A percentile compares a stretch with the other conserved stretches of the same genome.
Evolutionary conservation across 2,888 invertebrate genomes (phyloP).

Genomic region (Hedychridium roseum): DNA sequence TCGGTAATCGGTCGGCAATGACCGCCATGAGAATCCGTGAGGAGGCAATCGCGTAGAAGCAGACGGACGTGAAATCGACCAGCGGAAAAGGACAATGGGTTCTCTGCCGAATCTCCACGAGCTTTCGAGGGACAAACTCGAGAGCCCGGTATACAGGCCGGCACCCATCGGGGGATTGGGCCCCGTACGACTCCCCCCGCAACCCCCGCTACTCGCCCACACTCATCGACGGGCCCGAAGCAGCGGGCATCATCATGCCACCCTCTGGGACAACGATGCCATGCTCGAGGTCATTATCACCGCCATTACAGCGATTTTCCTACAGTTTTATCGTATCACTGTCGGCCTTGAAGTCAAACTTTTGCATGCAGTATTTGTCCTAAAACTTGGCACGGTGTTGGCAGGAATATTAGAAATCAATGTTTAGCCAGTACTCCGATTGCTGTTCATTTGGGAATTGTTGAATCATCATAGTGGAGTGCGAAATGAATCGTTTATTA

Average conservation of each 20-base stretch:
- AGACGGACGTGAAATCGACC: too few relatives aligned
- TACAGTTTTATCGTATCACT: too few relatives aligned
- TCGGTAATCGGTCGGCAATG: constrained; percentile 4
- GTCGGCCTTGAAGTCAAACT: too few relatives aligned
- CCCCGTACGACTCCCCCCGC: constrained; percentile 53
- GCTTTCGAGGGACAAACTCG: constrained; percentile 64
- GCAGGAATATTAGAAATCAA: too few relatives aligned
- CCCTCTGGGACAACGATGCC: constrained; percentile 56
- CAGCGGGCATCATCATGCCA: constrained; percentile 54
- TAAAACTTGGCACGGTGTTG: too few relatives aligned
- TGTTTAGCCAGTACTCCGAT: too few relatives aligned
- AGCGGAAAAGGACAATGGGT: constrained; percentile 67
- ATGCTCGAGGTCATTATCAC: constrained; percentile 53
- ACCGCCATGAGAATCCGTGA: too few relatives aligned
- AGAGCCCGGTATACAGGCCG: constrained; percentile 51
- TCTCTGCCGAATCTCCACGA: constrained; percentile 74
- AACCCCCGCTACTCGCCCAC: constrained; percentile 53
- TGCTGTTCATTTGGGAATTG: too few relatives aligned
- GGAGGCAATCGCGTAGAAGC: too few relatives aligned
- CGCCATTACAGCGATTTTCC: background rate
- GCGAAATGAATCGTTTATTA: too few relatives aligned
- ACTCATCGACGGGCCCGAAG: constrained; percentile 56
- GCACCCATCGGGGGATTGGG: constrained; percentile 51
- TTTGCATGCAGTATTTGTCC: too few relatives aligned
- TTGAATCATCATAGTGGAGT: too few relatives aligned